These are phyloP conservation scores for Aspidoscelis tigris DNA, from an alignment of 2,113 vertebrate species.

Conservation along the genomic window DNA sequence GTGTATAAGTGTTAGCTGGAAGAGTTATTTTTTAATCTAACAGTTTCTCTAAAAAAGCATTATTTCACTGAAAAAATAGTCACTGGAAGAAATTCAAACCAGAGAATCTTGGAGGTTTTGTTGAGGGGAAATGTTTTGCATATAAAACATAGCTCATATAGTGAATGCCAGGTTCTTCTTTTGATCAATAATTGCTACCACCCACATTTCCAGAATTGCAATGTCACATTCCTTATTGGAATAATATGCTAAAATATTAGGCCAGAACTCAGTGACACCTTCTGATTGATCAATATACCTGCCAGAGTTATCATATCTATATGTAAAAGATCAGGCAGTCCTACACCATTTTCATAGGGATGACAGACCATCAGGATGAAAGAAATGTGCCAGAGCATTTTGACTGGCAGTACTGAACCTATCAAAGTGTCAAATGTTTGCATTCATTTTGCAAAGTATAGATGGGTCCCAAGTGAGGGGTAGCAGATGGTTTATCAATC, in stretches of 20 bases:
- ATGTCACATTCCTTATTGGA: conserved; percentile 15
- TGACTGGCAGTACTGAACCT: not conserved
- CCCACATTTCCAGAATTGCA: not conserved
- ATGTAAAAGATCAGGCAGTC: conserved; percentile 3
- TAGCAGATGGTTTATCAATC: not conserved
- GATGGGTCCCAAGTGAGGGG: not conserved
- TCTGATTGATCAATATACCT: conserved; percentile 16
- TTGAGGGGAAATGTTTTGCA: not conserved
- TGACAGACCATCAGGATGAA: not conserved
- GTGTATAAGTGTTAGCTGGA: not conserved
- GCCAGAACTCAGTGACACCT: conserved; percentile 1
- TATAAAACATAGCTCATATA: not conserved
- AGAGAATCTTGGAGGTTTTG: conserved; percentile 6
- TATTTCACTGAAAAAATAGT: not conserved
- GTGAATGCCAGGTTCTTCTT: not conserved
- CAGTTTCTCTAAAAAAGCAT: not conserved
- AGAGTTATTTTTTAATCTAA: not conserved
- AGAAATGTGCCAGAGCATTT: conserved; percentile 9
- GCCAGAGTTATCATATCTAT: conserved; percentile 6
- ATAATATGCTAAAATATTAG: not conserved
- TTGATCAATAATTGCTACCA: conserved; percentile 21
- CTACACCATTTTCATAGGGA: not conserved
- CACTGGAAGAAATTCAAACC: not conserved
- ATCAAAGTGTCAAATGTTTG: not conserved
- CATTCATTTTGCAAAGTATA: not conserved